Conservation (phyloP, 2,888 invertebrate genomes). For the Drosophila peninsularis region DNA sequence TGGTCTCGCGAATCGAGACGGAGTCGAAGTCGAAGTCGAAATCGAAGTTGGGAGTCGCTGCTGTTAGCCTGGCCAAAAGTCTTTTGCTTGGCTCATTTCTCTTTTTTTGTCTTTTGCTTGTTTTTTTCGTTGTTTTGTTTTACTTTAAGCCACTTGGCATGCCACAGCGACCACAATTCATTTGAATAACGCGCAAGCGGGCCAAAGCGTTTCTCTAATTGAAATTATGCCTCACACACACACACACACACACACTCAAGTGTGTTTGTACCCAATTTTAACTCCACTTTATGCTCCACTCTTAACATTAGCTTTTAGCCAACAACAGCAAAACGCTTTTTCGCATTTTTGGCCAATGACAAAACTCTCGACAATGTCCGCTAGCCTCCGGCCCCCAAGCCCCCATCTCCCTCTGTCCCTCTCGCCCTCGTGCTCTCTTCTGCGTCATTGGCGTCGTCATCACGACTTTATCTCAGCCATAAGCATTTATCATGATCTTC, state of each 20-base stretch:
- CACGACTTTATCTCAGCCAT: slow-evolving; percentile 34
- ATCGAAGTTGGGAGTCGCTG: slow-evolving; percentile 9
- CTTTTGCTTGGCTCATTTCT: slow-evolving; percentile 33
- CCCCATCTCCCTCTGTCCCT: background rate
- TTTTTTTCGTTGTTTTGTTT: background rate
- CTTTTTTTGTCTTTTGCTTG: slow-evolving; percentile 23
- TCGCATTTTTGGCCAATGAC: slow-evolving; percentile 66
- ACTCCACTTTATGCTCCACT: slow-evolving; percentile 42
- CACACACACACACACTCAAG: background rate
- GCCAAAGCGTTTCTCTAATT: slow-evolving; percentile 61
- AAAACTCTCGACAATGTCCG: slow-evolving; percentile 56
- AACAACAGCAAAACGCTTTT: slow-evolving; percentile 19
- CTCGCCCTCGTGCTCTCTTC: background rate
- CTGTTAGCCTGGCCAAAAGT: slow-evolving; percentile 23
- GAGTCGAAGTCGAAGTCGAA: background rate
- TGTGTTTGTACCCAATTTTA: slow-evolving; percentile 38
- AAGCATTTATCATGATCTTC: slow-evolving; percentile 57
- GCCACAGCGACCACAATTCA: slow-evolving; percentile 59
- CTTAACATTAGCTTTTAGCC: slow-evolving; percentile 30
- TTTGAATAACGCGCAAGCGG: slow-evolving; percentile 63
- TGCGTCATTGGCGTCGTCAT: slow-evolving; percentile 57
- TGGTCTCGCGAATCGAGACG: slow-evolving; percentile 59
- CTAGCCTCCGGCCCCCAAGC: slow-evolving; percentile 19
- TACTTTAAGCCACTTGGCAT: slow-evolving; percentile 51
- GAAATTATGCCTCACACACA: slow-evolving; percentile 48